These are phyloP conservation scores for Euplexia lucipara DNA, from an alignment of 2,888 invertebrate species.

Conservation along the genomic window DNA sequence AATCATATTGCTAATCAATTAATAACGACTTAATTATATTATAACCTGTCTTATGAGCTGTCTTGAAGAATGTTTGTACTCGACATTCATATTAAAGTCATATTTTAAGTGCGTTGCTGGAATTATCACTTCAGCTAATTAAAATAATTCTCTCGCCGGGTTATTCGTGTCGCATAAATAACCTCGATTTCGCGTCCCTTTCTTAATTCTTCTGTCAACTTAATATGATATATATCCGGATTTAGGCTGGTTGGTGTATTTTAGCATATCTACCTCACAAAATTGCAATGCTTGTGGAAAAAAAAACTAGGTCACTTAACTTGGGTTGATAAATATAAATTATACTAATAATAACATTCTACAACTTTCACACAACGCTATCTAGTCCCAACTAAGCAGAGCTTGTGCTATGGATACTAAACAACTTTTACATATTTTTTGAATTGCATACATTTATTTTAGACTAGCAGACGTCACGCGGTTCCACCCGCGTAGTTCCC, in stretches of 20 bases:
- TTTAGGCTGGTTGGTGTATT: not conserved
- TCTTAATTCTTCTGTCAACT: constrained; percentile 34
- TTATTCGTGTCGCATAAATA: constrained; percentile 40
- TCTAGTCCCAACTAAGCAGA: too few species aligned
- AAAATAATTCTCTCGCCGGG: constrained; percentile 46
- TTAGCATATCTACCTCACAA: not conserved
- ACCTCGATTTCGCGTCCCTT: constrained; percentile 19
- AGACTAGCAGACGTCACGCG: too few species aligned
- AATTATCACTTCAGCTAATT: constrained; percentile 50
- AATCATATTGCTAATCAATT: too few species aligned
- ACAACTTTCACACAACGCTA: too few species aligned
- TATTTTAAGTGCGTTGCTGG: constrained; percentile 20
- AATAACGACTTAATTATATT: constrained; percentile 27
- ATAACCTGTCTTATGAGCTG: not conserved
- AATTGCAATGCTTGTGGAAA: not conserved
- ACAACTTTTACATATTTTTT: too few species aligned
- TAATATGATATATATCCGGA: constrained; percentile 33
- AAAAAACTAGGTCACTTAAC: not conserved
- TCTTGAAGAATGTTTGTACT: constrained; percentile 22
- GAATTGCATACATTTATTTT: too few species aligned
- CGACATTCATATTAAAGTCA: constrained; percentile 22
- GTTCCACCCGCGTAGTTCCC: too few species aligned
- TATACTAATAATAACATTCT: too few species aligned
- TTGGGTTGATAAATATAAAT: too few species aligned
- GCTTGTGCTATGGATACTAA: too few species aligned